phyloP scores from a whole-genome alignment of 92 coral and sea anemone species.

The Muricea muricata region DNA sequence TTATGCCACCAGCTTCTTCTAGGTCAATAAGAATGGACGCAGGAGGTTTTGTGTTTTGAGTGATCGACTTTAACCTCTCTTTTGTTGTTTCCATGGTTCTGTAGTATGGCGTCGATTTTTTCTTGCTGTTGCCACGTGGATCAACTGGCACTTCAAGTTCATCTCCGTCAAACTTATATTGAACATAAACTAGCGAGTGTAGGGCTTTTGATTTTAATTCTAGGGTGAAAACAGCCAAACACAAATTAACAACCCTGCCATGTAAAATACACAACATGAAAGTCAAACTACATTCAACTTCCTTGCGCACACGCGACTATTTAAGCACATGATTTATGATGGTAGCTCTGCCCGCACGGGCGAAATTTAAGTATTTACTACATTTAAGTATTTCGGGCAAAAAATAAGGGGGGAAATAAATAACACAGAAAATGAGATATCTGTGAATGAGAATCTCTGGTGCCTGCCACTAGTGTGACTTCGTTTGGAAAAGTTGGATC shows the following conservation, averaged over 20 bases:
- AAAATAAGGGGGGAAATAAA: too few relatives aligned
- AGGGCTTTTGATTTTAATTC: not conserved
- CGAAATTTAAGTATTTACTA: too few relatives aligned
- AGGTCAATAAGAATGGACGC: constrained; percentile 6
- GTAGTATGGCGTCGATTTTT: constrained; percentile 22
- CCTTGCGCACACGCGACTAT: too few relatives aligned
- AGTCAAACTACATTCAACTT: too few relatives aligned
- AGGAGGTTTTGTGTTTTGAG: not conserved
- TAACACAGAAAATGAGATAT: too few relatives aligned
- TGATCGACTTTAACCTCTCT: constrained; percentile 18
- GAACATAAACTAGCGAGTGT: constrained; percentile 48
- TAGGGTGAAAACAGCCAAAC: not conserved
- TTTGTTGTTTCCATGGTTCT: constrained; percentile 58
- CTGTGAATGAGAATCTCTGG: too few relatives aligned
- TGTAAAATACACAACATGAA: too few relatives aligned
- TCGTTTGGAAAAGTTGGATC: too few relatives aligned
- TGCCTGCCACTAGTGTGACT: too few relatives aligned
- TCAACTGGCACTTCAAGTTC: constrained; percentile 58
- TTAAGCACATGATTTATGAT: too few relatives aligned
- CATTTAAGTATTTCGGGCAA: too few relatives aligned
- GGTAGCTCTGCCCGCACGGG: too few relatives aligned
- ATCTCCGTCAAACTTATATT: constrained; percentile 50
- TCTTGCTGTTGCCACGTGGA: constrained; percentile 45
- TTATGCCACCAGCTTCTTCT: constrained; percentile 10
- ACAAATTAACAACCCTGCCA: not conserved